Percentiles rank a stretch among this genome's conserved stretches.
These are phyloP conservation scores for Euglossa dilemma DNA, from an alignment of 1,140 invertebrate genomes.

Conservation along the genomic window DNA sequence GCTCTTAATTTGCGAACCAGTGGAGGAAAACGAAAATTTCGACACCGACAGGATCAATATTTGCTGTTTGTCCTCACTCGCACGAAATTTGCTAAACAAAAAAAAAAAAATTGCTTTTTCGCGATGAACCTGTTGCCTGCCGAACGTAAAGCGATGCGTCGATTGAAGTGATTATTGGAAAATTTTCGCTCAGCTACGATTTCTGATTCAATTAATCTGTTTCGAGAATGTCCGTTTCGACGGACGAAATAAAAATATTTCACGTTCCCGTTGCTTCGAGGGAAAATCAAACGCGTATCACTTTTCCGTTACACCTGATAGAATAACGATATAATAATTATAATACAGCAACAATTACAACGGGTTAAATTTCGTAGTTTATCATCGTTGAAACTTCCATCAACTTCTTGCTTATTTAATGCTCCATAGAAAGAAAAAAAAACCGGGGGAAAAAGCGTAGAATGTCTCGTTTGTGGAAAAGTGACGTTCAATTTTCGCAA, in stretches of 20 bases:
- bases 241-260: not conserved
- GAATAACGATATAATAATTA: no score
- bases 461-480: conserved; percentile 29
- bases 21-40: no score
- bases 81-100: no score
- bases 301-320: no score
- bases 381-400: not conserved
- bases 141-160: no score
- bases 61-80: no score
- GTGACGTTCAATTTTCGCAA: conserved; percentile 35
- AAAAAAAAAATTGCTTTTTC: no score
- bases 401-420: conserved; percentile 11
- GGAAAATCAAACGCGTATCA: not conserved
- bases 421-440: not conserved
- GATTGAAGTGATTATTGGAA: not conserved
- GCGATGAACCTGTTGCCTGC: no score
- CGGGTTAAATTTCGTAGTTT: no score
- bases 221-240: not conserved
- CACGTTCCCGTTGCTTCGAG: not conserved
- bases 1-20: no score
- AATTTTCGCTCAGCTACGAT: not conserved
- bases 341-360: no score
- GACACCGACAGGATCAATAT: no score
- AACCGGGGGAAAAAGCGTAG: not conserved
- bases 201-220: not conserved